Evolutionary conservation across 2,113 vertebrate genomes (phyloP).

Genomic region (Glaucomys volans): DNA sequence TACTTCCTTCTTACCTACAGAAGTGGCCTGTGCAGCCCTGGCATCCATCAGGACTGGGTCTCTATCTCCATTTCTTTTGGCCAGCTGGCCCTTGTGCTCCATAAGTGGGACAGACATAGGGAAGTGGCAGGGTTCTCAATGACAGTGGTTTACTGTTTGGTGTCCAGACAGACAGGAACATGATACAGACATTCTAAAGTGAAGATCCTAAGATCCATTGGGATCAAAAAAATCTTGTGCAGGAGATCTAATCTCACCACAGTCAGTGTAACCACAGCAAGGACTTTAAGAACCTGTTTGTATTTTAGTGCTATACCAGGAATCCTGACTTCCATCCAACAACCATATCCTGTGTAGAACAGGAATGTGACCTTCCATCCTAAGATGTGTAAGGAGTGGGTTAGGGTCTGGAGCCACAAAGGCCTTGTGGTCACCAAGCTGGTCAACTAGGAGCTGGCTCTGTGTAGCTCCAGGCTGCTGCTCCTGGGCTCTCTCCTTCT

Average conservation of each 20-base stretch:
- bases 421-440: conserved; percentile 78
- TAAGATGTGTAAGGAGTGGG: conserved; percentile 37
- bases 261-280: conserved; percentile 46
- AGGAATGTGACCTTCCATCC: conserved; percentile 53
- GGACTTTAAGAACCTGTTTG: conserved; percentile 58
- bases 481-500: conserved; percentile 74
- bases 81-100: conserved; percentile 72
- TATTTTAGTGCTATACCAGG: conserved; percentile 59
- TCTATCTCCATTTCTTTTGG: conserved; percentile 75
- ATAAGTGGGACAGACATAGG: conserved; percentile 50
- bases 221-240: conserved; percentile 67
- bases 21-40: conserved; percentile 73
- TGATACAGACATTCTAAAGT: conserved; percentile 66
- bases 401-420: conserved; percentile 71
- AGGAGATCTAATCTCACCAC: conserved; percentile 59
- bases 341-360: conserved; percentile 52
- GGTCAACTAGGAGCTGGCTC: conserved; percentile 80
- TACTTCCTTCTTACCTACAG: conserved; percentile 68
- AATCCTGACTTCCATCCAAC: conserved; percentile 64
- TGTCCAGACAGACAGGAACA: conserved; percentile 50
- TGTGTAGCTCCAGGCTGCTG: conserved; percentile 82
- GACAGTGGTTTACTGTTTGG: conserved; percentile 66
- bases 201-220: conserved; percentile 53
- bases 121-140: conserved; percentile 11
- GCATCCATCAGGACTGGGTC: conserved; percentile 78